phyloP scores from a whole-genome alignment of 2,113 vertebrate genomes.

The Macquaria ambigua region DNA sequence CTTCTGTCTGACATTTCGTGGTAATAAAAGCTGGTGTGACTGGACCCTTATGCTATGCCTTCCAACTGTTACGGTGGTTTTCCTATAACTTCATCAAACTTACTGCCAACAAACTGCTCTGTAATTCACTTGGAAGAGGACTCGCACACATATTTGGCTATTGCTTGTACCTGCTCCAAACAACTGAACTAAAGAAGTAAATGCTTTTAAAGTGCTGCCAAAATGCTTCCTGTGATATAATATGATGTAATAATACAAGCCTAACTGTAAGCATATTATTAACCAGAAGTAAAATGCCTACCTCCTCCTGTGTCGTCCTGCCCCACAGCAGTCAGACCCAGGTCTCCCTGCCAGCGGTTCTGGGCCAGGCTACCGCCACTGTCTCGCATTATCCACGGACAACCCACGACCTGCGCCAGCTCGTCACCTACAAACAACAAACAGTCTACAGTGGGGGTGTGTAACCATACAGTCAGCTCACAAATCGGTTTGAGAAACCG shows the following conservation, averaged over 20 bases:
- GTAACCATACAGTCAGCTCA: neutral
- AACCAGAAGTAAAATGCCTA: neutral
- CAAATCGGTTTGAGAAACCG: neutral
- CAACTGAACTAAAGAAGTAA: too few species aligned
- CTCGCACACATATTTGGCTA: too few species aligned
- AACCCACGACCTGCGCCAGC: constrained; percentile 88
- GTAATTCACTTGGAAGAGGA: too few species aligned
- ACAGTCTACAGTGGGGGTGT: neutral
- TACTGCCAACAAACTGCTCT: too few species aligned
- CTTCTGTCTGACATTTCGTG: too few species aligned
- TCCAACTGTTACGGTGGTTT: too few species aligned
- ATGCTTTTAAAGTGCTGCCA: too few species aligned
- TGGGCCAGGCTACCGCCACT: constrained; percentile 86
- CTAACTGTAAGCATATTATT: neutral
- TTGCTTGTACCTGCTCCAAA: too few species aligned
- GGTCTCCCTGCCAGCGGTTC: constrained; percentile 87
- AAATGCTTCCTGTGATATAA: too few species aligned
- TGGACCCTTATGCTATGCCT: too few species aligned
- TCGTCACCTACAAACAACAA: constrained; percentile 74
- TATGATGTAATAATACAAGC: neutral
- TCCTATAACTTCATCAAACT: too few species aligned
- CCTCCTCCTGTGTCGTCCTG: constrained; percentile 82
- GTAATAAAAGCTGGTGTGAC: too few species aligned
- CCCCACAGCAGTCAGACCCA: constrained; percentile 83
- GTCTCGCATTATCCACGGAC: constrained; percentile 88